These are phyloP conservation scores for Halocynthia roretzi DNA, from an alignment of 23 tunicate species.

Conservation along the genomic window DNA sequence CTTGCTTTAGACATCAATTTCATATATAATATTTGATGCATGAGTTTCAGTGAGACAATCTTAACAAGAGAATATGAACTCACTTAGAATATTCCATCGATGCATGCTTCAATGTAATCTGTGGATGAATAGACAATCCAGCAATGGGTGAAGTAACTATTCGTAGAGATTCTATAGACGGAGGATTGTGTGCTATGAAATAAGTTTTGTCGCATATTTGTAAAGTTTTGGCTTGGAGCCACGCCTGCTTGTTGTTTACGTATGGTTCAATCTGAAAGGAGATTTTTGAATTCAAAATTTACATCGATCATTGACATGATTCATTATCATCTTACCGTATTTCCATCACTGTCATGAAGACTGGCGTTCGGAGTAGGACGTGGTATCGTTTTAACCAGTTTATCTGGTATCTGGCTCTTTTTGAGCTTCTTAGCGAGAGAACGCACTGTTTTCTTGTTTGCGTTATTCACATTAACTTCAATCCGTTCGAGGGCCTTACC, in stretches of 20 bases:
- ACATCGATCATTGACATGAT: background rate
- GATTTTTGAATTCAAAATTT: background rate
- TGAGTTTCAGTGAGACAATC: background rate
- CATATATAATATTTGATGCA: background rate
- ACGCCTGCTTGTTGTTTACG: slow-evolving; percentile 5
- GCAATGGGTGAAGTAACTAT: slow-evolving; percentile 25
- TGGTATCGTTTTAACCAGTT: background rate
- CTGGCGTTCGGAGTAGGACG: background rate
- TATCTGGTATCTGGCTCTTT: slow-evolving; percentile 3
- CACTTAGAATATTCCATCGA: slow-evolving; percentile 36
- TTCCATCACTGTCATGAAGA: slow-evolving; percentile 2
- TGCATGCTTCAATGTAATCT: slow-evolving; percentile 26
- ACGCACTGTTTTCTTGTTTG: slow-evolving; percentile 5
- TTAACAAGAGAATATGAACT: background rate
- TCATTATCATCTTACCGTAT: background rate
- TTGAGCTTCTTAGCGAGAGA: background rate
- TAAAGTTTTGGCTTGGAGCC: slow-evolving; percentile 26
- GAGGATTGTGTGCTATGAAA: slow-evolving; percentile 40
- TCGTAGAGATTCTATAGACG: slow-evolving; percentile 28
- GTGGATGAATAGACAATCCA: slow-evolving; percentile 42
- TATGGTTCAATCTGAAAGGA: slow-evolving; percentile 3
- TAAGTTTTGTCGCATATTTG: slow-evolving; percentile 22
- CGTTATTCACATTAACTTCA: slow-evolving; percentile 14
- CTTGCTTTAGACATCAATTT: background rate
- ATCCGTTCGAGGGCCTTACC: slow-evolving; percentile 15